Conservation (phyloP, 2,888 invertebrate species). For the Eucriotettix oculatus region DNA sequence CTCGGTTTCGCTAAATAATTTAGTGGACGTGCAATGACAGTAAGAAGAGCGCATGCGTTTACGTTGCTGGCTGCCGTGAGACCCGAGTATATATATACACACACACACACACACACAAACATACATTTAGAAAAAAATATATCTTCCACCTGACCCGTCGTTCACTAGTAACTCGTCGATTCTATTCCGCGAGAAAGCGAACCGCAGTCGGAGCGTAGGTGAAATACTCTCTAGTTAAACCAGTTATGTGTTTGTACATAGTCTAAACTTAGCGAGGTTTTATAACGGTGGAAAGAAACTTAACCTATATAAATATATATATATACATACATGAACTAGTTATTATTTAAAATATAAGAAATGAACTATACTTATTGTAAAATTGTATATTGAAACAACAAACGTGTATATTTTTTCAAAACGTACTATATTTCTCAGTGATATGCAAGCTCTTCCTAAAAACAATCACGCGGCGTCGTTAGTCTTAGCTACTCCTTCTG, state of each 20-base stretch:
- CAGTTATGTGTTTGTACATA: background rate
- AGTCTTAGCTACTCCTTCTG: background rate
- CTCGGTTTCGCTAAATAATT: no score
- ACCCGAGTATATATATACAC: no score
- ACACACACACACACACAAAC: no score
- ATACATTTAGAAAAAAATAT: no score
- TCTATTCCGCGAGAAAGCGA: no score
- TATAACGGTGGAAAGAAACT: background rate
- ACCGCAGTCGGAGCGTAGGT: background rate
- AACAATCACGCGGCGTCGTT: background rate
- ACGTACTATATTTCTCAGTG: slow-evolving; percentile 11
- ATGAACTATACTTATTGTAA: slow-evolving; percentile 9
- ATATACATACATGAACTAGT: background rate
- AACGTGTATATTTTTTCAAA: slow-evolving; percentile 14
- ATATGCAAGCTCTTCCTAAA: slow-evolving; percentile 13
- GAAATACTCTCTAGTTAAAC: background rate
- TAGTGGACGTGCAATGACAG: no score
- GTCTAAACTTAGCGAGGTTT: no score
- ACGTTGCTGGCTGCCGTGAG: no score
- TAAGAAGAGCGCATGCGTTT: no score
- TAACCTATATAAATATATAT: background rate
- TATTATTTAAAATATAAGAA: background rate
- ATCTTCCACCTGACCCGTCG: no score
- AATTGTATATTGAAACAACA: slow-evolving; percentile 10
- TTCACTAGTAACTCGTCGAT: no score